Evolutionary conservation across 2,888 invertebrate species (phyloP).

Genomic region (Erebia aethiops): DNA sequence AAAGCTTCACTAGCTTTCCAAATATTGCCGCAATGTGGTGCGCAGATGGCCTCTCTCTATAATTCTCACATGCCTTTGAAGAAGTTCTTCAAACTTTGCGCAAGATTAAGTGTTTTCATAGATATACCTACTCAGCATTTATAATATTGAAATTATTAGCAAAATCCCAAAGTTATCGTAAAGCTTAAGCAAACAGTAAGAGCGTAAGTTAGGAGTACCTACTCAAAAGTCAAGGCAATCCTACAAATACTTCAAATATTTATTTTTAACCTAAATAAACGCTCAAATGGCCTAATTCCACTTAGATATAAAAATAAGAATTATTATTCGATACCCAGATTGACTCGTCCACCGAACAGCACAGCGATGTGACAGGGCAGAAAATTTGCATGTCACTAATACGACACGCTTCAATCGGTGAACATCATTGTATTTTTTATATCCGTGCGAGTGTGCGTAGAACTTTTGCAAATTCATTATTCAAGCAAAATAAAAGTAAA

Average conservation of each 20-base stretch:
- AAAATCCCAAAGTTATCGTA: no score
- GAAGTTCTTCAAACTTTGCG: no score
- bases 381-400: conserved; percentile 23
- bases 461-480: conserved; percentile 2
- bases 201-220: no score
- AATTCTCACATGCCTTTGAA: no score
- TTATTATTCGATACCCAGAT: background rate
- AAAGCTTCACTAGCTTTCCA: no score
- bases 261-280: background rate
- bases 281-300: background rate
- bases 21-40: no score
- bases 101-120: no score
- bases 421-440: conserved; percentile 15
- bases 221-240: background rate
- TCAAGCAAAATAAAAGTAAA: no score
- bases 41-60: no score
- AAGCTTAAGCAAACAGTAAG: no score
- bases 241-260: conserved; percentile 1
- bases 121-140: no score
- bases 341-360: conserved; percentile 14
- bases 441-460: background rate
- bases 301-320: background rate
- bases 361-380: conserved; percentile 13
- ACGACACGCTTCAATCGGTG: conserved; percentile 13
- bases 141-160: no score